phyloP scores from a whole-genome alignment of 2,113 vertebrate genomes.

The Rhombomys opimus region DNA sequence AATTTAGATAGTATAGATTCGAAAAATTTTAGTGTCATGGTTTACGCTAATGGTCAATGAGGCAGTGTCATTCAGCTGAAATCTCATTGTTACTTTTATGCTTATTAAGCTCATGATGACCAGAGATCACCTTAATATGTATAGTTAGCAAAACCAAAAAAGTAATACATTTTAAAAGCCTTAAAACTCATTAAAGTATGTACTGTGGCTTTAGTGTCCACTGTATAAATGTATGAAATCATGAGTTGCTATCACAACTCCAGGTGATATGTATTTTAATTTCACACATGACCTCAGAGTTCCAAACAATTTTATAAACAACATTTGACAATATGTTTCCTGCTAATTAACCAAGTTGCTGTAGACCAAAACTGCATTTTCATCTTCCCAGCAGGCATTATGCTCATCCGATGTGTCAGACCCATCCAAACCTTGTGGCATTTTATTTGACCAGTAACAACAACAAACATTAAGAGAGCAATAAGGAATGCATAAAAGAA shows the following conservation, averaged over 20 bases:
- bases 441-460: not conserved
- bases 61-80: slow-evolving; percentile 63
- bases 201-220: not conserved
- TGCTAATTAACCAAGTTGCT: not conserved
- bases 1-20: slow-evolving; percentile 58
- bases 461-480: not conserved
- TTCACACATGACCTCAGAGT: not conserved
- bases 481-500: not conserved
- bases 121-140: not conserved
- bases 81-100: not conserved
- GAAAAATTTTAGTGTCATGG: not conserved
- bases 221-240: not conserved
- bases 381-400: not conserved
- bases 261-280: not conserved
- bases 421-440: not conserved
- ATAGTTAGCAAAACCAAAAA: not conserved
- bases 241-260: not conserved
- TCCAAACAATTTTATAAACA: slow-evolving; percentile 35
- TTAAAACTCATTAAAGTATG: slow-evolving; percentile 11
- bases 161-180: not conserved
- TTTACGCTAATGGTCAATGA: slow-evolving; percentile 24
- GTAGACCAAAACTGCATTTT: not conserved
- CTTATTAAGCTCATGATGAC: slow-evolving; percentile 74
- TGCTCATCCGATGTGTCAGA: not conserved
- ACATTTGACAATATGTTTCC: not conserved